Evolutionary conservation across 2,797 vertebrate species (phyloP), one percentile per base, ranked within the genome.

Genomic region (Peromyscus eremicus): DNA sequence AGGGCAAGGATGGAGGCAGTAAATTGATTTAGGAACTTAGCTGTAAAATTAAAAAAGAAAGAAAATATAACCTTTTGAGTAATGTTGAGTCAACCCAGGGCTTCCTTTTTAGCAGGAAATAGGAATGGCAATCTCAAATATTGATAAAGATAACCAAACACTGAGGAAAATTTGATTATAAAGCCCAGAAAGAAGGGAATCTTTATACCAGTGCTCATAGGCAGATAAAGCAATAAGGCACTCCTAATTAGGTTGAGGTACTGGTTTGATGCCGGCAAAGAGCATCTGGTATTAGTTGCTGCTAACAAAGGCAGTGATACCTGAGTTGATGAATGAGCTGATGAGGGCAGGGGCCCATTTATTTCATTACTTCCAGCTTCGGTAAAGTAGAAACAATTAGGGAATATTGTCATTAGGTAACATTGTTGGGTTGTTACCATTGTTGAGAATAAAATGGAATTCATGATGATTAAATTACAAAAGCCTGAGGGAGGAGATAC

Each of bases 11-110:
- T 4, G 25, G 25, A 88, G 27, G 57, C 16, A 52, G 5, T 60
- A n/a, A 8, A 83, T 76, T 85, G 70, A 90, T 55, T 75, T 60
- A 43, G 21, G n/a, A 89, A 49, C n/a, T 91, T 91, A 60, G 23
- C 4, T 71, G 6, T n/a, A 80, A 66, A 88, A 37, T 27, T n/a
- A 43, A 85, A 62, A 76, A 55, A 25, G 6, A 13, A 94, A 62
- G 55, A 43, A 49, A 96, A 14, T 19, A 80, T 25, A 71, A 52
- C 8, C 21, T 94, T 92, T 49, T 88, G 62, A 81, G 9, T 40
- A 14, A 49, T 23, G 8, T 4, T 81, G 7, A 82, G n/a, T 88
- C 62, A 83, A 34, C 10, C 27, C 27, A 87, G 23, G 60, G 27
- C 17, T 94, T 70, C 40, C 60, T 71, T 84, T 92, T 37, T 17